phyloP scores from a whole-genome alignment of 2,888 invertebrate species.

The Euplexia lucipara region DNA sequence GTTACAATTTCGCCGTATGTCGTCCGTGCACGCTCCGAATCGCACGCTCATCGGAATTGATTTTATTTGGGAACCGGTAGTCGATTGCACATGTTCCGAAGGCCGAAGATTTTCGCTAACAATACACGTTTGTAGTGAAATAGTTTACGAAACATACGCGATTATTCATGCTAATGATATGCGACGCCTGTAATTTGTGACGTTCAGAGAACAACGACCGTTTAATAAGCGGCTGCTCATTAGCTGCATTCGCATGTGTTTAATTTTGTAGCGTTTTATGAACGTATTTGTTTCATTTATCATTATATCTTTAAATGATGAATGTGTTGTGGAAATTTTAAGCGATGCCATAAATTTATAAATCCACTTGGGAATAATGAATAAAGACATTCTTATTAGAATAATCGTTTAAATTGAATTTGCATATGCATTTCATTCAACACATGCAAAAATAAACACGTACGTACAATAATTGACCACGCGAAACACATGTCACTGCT shows the following conservation, averaged over 20 bases:
- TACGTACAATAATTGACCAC: conserved; percentile 21
- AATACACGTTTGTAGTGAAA: conserved; percentile 62
- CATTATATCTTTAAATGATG: conserved; percentile 16
- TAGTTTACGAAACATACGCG: conserved; percentile 69
- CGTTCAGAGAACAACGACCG: conserved; percentile 54
- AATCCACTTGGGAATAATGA: not conserved
- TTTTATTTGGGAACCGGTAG: conserved; percentile 78
- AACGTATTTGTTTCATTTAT: conserved; percentile 24
- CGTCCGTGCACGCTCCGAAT: conserved; percentile 68
- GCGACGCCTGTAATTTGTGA: conserved; percentile 43
- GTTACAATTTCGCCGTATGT: conserved; percentile 79
- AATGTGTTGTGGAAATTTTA: conserved; percentile 6
- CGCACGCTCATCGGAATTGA: conserved; percentile 60
- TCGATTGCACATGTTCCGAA: conserved; percentile 68
- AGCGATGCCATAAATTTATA: not conserved
- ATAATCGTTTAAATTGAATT: not conserved
- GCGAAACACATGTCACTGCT: conserved; percentile 39
- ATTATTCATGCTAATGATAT: conserved; percentile 70
- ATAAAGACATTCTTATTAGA: not conserved
- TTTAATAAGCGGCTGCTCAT: conserved; percentile 41
- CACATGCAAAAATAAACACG: not conserved
- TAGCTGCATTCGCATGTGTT: conserved; percentile 34
- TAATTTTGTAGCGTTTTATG: conserved; percentile 14
- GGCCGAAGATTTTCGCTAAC: conserved; percentile 60
- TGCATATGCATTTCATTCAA: not conserved